Percentiles rank a stretch among this genome's conserved stretches.
phyloP scores from a whole-genome alignment of 1,140 invertebrate genomes.

The Leucophenga varia region DNA sequence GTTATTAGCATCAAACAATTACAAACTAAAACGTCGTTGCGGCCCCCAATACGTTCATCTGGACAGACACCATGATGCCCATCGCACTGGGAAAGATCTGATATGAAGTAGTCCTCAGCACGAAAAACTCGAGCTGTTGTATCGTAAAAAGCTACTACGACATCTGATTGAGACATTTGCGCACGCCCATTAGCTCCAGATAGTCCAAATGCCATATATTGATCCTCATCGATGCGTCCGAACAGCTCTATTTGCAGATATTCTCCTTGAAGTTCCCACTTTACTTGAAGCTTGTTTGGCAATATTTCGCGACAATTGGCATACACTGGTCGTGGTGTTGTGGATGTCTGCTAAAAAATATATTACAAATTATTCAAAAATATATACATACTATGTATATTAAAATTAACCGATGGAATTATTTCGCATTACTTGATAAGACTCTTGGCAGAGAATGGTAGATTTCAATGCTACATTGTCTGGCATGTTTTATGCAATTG shows the following conservation, averaged over 20 bases:
- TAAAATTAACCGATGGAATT: no score
- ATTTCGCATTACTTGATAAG: no score
- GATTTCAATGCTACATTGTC: no score
- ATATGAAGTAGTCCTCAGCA: conserved; percentile 84
- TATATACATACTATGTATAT: no score
- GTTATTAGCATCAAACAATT: conserved; percentile 13
- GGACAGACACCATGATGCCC: conserved; percentile 82
- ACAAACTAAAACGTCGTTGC: conserved; percentile 76
- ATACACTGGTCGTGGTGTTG: conserved; percentile 59
- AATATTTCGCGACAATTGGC: conserved; percentile 80
- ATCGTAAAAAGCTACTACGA: conserved; percentile 81
- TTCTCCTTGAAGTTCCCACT: conserved; percentile 76
- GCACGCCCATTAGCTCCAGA: conserved; percentile 72
- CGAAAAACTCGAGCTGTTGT: conserved; percentile 68
- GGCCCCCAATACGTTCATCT: conserved; percentile 77
- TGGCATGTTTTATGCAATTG: no score
- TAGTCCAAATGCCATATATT: conserved; percentile 86
- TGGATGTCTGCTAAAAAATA: conserved; percentile 60
- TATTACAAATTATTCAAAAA: background rate
- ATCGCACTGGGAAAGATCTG: conserved; percentile 78
- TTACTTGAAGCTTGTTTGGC: conserved; percentile 75
- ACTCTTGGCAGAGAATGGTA: no score
- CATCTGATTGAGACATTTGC: conserved; percentile 78
- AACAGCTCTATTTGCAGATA: conserved; percentile 74
- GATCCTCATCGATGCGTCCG: conserved; percentile 74